These are phyloP conservation scores for Lepidurus arcticus DNA, from an alignment of 1,140 invertebrate species.

Conservation along the genomic window DNA sequence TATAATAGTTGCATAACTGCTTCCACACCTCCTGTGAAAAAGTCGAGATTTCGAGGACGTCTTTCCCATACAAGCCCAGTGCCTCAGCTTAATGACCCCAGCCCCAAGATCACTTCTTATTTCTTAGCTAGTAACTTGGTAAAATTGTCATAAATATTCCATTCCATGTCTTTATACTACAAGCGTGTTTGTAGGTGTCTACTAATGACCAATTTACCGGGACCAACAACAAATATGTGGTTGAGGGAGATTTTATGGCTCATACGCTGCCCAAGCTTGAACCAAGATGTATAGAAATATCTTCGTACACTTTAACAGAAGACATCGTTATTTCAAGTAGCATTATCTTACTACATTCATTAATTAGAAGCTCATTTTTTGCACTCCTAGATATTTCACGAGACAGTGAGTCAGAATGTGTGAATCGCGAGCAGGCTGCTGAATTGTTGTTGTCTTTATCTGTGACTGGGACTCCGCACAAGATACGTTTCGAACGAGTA, in stretches of 20 bases:
- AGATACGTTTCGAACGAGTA: background rate
- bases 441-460: slow-evolving; percentile 9
- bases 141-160: background rate
- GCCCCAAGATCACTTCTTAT: slow-evolving; percentile 29
- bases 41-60: slow-evolving; percentile 28
- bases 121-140: background rate
- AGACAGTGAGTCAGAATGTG: background rate
- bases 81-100: slow-evolving; percentile 15
- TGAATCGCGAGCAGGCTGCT: background rate
- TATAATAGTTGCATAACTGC: background rate
- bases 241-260: background rate
- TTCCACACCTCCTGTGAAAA: background rate
- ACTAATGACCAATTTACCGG: slow-evolving; percentile 4
- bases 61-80: slow-evolving; percentile 32
- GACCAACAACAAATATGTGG: slow-evolving; percentile 28
- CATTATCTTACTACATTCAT: background rate
- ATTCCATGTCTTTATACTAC: background rate
- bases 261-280: background rate
- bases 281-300: slow-evolving; percentile 1
- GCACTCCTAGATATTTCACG: background rate
- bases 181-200: background rate
- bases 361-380: background rate
- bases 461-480: background rate
- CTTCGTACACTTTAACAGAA: background rate
- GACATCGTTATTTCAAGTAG: background rate